Base-by-base conservation (phyloP, 2,797 vertebrate genomes). In the Falco peregrinus region DNA sequence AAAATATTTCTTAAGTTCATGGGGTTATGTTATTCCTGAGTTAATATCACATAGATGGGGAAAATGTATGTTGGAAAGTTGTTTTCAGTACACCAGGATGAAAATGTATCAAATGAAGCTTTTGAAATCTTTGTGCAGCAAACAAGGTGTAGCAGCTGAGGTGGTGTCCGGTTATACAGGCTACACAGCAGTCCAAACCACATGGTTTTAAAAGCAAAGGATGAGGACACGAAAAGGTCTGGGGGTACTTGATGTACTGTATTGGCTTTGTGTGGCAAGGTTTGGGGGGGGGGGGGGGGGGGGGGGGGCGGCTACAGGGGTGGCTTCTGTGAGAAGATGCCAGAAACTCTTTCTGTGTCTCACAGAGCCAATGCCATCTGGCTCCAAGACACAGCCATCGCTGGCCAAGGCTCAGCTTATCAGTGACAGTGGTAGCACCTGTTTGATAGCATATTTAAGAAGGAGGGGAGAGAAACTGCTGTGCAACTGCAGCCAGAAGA, bases 331-430 rank as follows among this genome's bases (percentile, higher is more conserved):
- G 17, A 90, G 74, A 73, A 78, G n/a, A 10, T 70, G 12, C 5
- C 43, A 31, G 71, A 75, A 79, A 14, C 1, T 67, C 29, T 24
- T 8, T 4, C 33, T 3, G 2, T 24, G 48, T 70, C 50, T 0
- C 0, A 47, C 2, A 65, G 19, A 63, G 48, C 11, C 33, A 69
- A 9, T 0, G 1, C 5, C 47, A 78, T 12, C 5, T 0, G 0
- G 21, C 47, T 78, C 24, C 37, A 51, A 60, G 43, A 48, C 0
- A 1, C 6, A 43, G 4, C 5, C 0, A 1, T 3, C 1, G 3
- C 15, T 29, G 14, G 37, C 33, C 50, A 74, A 64, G 56, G 10
- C 50, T 1, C 0, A 74, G 25, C 29, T 25, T 19, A 21, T 18
- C 41, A 78, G 60, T 0, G 1, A 24, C 4, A 2, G 8, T 10